Base-by-base conservation (phyloP, 2,888 invertebrate genomes). In the Mesoligia furuncula region DNA sequence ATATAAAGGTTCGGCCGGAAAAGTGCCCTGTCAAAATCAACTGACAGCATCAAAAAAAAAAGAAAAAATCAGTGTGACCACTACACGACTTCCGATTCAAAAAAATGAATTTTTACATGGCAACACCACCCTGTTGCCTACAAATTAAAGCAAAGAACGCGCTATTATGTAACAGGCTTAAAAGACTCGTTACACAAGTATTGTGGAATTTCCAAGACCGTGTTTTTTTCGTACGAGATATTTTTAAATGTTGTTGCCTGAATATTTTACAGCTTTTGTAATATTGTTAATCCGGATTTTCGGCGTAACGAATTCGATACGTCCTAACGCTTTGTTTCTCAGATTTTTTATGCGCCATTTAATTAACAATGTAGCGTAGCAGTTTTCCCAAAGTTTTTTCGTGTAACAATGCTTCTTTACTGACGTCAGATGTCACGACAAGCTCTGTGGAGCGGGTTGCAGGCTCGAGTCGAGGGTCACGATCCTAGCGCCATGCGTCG, bases 291-390 rank as follows among this genome's bases (percentile, higher is more conserved):
- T 64, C 36, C 82, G 68, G 45, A 75, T 69, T 31, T 48, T 17
- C 24, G 45, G 59, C 51, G 51, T 57, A 67, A 68, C 75, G 17
- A 75, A 85, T 69, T 62, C 70, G n/a, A 77, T 64, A 76, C 65
- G 61, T 81, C 15, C 57, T 59, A 70, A 45, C 20, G 51, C 59
- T 61, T 77, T 69, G 85, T 81, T 85, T 76, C 36, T 57, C 20
- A 31, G 5, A 36, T 7, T 51, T 59, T 82, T 70, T 54, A 27
- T 73, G 69, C 59, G 48, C 59, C 24, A 61, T 45, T 70, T 77
- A 73, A 85, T 77, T 77, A 73, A 73, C 67, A 73, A 77, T 61
- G 59, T 61, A 73, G 31, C 64, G 31, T 57, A 54, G 27, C 67
- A 54, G 24, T 51, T 57, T 65, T 70, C 17, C 20, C 36, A 36